phyloP scores from a whole-genome alignment of 1,140 invertebrate genomes.

The Nymphalis io region DNA sequence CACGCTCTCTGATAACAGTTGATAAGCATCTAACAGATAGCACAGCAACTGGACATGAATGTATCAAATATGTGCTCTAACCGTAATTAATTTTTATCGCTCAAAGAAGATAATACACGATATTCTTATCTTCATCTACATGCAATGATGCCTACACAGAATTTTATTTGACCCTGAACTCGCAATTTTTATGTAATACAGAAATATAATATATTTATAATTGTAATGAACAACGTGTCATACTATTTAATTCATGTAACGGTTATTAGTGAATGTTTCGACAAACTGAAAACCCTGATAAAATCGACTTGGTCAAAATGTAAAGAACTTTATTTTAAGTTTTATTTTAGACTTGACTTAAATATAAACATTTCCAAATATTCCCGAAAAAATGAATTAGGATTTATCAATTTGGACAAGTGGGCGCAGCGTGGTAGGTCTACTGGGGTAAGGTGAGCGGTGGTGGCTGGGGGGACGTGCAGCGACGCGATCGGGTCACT shows the following conservation, averaged over 20 bases:
- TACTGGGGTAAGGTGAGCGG: conserved; percentile 5
- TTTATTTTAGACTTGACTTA: background rate
- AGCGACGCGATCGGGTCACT: conserved; percentile 68
- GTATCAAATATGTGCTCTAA: conserved; percentile 48
- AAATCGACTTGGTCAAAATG: background rate
- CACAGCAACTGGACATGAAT: conserved; percentile 45
- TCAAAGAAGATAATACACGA: conserved; percentile 67
- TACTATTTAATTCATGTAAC: too few relatives aligned
- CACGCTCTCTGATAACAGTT: conserved; percentile 63
- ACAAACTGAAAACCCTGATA: background rate
- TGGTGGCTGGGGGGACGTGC: conserved; percentile 43
- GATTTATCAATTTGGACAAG: background rate
- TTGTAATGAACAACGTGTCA: too few relatives aligned
- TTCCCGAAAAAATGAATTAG: background rate
- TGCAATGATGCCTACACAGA: conserved; percentile 35
- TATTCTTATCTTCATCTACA: conserved; percentile 50
- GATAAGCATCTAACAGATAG: conserved; percentile 71
- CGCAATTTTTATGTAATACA: background rate
- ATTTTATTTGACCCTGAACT: conserved; percentile 25
- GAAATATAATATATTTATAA: too few relatives aligned
- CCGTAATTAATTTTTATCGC: conserved; percentile 48
- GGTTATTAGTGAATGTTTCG: too few relatives aligned
- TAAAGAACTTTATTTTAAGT: background rate
- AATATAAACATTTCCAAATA: background rate
- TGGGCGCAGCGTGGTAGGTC: conserved; percentile 1